Evolutionary conservation across 2,797 vertebrate species (phyloP).

Genomic region (Erithacus rubecula): DNA sequence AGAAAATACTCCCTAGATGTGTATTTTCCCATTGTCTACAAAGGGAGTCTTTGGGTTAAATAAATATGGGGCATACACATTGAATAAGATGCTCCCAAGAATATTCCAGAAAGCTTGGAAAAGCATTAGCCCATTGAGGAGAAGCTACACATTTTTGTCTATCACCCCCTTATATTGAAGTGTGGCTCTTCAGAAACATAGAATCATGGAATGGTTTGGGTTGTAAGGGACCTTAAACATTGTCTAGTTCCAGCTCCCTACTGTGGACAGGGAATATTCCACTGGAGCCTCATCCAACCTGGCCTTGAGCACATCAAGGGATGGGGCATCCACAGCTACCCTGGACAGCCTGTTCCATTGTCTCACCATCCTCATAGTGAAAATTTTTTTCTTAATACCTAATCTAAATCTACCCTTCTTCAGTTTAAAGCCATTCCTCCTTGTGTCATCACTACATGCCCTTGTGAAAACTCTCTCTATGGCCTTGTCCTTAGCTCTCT

Average conservation of each 20-base stretch:
- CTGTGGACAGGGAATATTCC: neutral
- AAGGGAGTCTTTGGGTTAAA: neutral
- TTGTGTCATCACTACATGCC: neutral
- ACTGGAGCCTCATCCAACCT: neutral
- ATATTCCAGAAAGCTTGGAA: neutral
- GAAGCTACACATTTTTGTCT: neutral
- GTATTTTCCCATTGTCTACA: neutral
- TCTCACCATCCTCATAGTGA: neutral
- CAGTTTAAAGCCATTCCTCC: neutral
- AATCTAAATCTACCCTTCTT: neutral
- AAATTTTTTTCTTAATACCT: neutral
- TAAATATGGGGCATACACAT: neutral
- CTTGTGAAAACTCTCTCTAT: neutral
- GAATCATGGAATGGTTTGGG: neutral
- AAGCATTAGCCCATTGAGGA: neutral
- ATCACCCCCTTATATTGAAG: rapidly evolving
- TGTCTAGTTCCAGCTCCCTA: neutral
- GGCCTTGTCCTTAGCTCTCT: neutral
- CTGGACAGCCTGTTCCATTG: neutral
- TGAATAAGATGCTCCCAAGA: neutral
- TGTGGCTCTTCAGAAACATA: neutral
- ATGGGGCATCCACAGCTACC: neutral
- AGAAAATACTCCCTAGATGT: neutral
- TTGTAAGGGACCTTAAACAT: neutral
- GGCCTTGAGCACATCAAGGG: neutral